A percentile compares a stretch with the other conserved stretches of the same genome.
phyloP scores from a whole-genome alignment of 2,113 vertebrate genomes.

The Tragelaphus strepsiceros region DNA sequence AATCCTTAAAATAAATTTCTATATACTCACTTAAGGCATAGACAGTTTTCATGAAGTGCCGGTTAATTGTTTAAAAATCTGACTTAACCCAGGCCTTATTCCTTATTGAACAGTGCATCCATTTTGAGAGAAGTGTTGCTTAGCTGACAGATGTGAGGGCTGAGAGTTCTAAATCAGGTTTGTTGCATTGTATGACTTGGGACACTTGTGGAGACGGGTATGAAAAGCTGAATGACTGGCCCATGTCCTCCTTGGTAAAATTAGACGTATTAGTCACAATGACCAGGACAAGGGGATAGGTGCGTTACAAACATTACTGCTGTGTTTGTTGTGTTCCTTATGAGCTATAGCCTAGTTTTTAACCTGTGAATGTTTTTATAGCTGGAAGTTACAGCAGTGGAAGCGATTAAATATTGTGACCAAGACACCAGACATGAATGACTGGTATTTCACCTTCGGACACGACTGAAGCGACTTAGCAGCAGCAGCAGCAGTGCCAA shows the following conservation, averaged over 20 bases:
- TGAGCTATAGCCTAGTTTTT: background rate
- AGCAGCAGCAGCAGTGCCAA: background rate
- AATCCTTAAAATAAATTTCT: background rate
- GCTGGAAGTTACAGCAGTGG: background rate
- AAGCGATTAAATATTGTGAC: background rate
- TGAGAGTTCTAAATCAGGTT: background rate
- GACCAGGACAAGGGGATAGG: background rate
- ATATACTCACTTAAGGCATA: background rate
- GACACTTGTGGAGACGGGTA: too few relatives aligned
- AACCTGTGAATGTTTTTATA: background rate
- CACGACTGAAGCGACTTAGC: too few relatives aligned
- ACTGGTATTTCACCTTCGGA: background rate
- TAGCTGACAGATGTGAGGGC: background rate
- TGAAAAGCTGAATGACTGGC: background rate
- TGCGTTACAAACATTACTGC: fast-evolving
- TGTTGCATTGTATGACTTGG: background rate
- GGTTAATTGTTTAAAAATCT: background rate
- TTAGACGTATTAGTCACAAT: background rate
- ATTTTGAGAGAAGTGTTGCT: background rate
- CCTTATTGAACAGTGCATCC: background rate
- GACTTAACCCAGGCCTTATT: background rate
- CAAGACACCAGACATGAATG: background rate
- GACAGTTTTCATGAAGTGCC: background rate
- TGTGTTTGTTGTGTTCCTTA: background rate
- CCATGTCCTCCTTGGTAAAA: background rate